phyloP scores from a whole-genome alignment of 2,113 vertebrate species.

The Coryphaenoides rupestris region DNA sequence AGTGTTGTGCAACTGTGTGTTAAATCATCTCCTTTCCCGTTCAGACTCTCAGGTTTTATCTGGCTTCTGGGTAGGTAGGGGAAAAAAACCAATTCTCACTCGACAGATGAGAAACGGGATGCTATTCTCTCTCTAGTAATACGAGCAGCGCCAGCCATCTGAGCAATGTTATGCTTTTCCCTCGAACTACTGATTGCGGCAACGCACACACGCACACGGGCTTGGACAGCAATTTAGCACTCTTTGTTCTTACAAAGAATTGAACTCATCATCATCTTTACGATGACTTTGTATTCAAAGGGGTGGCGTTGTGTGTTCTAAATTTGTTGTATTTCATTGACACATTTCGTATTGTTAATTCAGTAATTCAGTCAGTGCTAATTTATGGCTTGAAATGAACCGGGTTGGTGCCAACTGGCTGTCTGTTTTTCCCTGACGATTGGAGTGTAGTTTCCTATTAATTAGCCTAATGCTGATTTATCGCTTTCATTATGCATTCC shows the following conservation, averaged over 20 bases:
- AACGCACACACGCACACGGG: conserved; percentile 2
- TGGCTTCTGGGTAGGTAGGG: conserved; percentile 9
- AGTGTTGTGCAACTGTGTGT: conserved; percentile 47
- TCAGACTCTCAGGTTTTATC: conserved; percentile 31
- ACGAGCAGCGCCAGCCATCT: conserved; percentile 16
- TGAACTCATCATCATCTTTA: no score
- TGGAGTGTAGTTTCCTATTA: conserved; percentile 41
- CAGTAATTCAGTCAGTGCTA: not conserved
- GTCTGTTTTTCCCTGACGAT: conserved; percentile 14
- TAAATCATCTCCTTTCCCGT: conserved; percentile 27
- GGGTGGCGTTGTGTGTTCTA: no score
- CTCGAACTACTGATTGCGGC: not conserved
- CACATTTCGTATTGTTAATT: no score
- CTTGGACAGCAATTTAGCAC: no score
- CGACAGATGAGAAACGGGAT: not conserved
- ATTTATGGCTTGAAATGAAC: conserved; percentile 5
- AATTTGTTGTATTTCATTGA: no score
- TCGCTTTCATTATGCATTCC: conserved; percentile 57
- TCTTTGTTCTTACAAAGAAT: no score
- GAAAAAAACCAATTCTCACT: conserved; percentile 17
- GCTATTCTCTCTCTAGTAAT: not conserved
- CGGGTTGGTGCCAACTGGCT: not conserved
- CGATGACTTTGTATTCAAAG: no score
- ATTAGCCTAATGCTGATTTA: conserved; percentile 68
- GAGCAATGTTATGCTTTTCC: conserved; percentile 25